Conservation (phyloP, 2,888 invertebrate species). For the Dione juno region DNA sequence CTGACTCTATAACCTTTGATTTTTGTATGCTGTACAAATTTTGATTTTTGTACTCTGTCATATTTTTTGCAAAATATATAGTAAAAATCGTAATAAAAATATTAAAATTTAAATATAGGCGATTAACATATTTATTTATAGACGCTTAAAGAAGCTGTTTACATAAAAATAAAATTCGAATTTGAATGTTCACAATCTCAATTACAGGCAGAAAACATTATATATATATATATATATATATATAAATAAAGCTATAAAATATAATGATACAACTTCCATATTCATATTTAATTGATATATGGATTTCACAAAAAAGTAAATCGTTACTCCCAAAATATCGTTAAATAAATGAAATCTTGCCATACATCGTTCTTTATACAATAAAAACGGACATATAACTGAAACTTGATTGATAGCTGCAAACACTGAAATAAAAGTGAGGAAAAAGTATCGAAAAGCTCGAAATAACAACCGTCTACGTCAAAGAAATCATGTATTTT, state of each 20-base stretch:
- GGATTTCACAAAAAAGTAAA: not conserved
- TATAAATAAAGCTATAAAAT: not conserved
- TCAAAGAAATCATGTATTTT: conserved; percentile 23
- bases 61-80: no score
- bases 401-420: conserved; percentile 33
- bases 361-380: conserved; percentile 32
- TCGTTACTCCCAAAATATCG: conserved; percentile 10
- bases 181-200: no score
- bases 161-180: no score
- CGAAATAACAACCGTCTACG: conserved; percentile 1
- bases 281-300: conserved; percentile 8
- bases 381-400: conserved; percentile 29
- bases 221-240: not conserved
- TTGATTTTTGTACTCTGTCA: no score
- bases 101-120: no score
- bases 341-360: conserved; percentile 30
- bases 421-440: conserved; percentile 1
- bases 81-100: no score
- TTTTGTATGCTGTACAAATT: no score
- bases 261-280: not conserved
- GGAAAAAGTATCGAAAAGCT: conserved; percentile 1
- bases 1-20: no score
- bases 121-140: no score
- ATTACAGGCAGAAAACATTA: no score
- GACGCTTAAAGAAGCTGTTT: no score